Percentiles rank a stretch among this genome's conserved stretches.
phyloP scores from a whole-genome alignment of 2,888 invertebrate genomes.

The Oxytorus armatus region DNA sequence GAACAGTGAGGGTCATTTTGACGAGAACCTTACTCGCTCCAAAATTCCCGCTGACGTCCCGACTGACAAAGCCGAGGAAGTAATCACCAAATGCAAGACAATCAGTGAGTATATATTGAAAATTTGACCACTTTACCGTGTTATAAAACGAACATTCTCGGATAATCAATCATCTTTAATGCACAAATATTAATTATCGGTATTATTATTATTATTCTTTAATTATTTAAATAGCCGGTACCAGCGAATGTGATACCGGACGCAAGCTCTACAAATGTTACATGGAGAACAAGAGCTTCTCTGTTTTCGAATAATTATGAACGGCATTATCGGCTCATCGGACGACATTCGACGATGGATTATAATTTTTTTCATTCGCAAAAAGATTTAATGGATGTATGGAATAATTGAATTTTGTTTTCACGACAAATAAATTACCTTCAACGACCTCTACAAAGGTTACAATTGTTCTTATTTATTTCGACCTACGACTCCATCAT shows the following conservation, averaged over 20 bases:
- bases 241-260: conserved; percentile 61
- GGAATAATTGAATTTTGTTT: not conserved
- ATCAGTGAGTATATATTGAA: conserved; percentile 68
- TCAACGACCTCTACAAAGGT: conserved; percentile 9
- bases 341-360: not conserved
- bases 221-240: conserved; percentile 53
- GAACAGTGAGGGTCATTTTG: conserved; percentile 73
- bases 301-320: conserved; percentile 35
- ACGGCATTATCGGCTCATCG: not conserved
- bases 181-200: not conserved
- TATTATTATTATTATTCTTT: conserved; percentile 17
- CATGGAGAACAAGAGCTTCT: conserved; percentile 55
- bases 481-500: not conserved
- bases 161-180: not conserved
- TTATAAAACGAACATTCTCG: not conserved
- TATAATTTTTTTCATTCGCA: not conserved
- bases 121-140: not conserved
- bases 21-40: conserved; percentile 71
- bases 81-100: conserved; percentile 72
- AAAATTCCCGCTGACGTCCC: conserved; percentile 71
- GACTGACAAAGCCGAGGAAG: conserved; percentile 70
- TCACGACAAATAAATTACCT: conserved; percentile 12
- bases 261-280: conserved; percentile 67
- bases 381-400: not conserved
- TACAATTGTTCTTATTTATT: not conserved